Evolutionary conservation across 2,888 invertebrate genomes (phyloP).

Genomic region (Timema podura): DNA sequence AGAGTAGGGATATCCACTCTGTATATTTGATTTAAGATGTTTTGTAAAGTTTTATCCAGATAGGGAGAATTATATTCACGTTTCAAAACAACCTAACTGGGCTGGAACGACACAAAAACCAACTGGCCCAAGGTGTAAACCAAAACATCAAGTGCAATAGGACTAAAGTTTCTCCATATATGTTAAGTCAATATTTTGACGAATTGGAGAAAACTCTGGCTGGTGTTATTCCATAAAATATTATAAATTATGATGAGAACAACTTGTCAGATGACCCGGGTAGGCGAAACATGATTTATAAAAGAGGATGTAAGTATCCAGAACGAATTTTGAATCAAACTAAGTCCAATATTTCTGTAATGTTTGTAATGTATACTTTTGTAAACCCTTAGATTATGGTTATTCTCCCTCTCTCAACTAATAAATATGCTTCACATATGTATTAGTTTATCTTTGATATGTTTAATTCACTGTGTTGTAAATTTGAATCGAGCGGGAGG

Average conservation of each 20-base stretch:
- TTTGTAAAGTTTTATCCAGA: not conserved
- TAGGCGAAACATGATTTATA: slow-evolving; percentile 31
- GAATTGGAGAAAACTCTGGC: slow-evolving; percentile 27
- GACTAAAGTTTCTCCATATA: slow-evolving; percentile 28
- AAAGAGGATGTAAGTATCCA: slow-evolving; percentile 40
- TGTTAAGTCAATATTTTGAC: slow-evolving; percentile 33
- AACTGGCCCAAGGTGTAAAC: slow-evolving; percentile 26
- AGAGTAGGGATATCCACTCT: not conserved
- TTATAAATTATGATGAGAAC: slow-evolving; percentile 38
- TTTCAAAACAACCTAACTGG: slow-evolving; percentile 35
- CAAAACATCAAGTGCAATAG: slow-evolving; percentile 34
- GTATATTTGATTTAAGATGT: not conserved
- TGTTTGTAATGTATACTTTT: slow-evolving; percentile 42
- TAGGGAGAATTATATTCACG: slow-evolving; percentile 23
- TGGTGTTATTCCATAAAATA: slow-evolving; percentile 33
- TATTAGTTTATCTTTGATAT: too few relatives aligned
- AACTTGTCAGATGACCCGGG: slow-evolving; percentile 39
- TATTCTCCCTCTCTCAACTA: too few relatives aligned
- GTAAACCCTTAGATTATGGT: too few relatives aligned
- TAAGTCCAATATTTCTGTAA: slow-evolving; percentile 40
- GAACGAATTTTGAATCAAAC: slow-evolving; percentile 41
- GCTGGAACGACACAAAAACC: slow-evolving; percentile 28
- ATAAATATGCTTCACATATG: too few relatives aligned
- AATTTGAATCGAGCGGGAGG: too few relatives aligned
- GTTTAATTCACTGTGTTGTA: too few relatives aligned